These are phyloP conservation scores for Sebastes iracundus DNA, from an alignment of 2,797 vertebrate species.

Conservation along the genomic window DNA sequence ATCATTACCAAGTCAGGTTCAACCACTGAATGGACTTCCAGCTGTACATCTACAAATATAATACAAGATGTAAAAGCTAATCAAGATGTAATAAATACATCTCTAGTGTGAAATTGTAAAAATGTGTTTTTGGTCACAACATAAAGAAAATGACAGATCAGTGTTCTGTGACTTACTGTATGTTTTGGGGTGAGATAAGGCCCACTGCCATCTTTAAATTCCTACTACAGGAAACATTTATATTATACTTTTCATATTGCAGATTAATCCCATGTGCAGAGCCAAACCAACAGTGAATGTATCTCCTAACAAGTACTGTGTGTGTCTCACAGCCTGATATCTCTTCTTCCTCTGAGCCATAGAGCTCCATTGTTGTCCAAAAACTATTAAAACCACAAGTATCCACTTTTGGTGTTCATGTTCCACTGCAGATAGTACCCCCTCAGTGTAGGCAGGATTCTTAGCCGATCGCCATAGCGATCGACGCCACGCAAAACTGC, in stretches of 20 bases:
- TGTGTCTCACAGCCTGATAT: too few species aligned
- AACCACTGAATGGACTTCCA: background rate
- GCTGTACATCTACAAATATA: background rate
- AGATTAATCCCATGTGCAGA: too few species aligned
- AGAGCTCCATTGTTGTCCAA: background rate
- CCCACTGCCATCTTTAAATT: background rate
- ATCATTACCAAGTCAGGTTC: conserved; percentile 12
- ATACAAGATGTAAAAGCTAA: background rate
- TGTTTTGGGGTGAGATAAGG: background rate
- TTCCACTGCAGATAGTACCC: too few species aligned
- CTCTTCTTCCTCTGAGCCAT: background rate
- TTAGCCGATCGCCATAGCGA: background rate
- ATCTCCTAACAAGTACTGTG: background rate
- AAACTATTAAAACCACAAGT: too few species aligned
- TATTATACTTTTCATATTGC: too few species aligned
- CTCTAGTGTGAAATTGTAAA: background rate
- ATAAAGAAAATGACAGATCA: background rate
- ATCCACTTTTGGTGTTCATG: too few species aligned
- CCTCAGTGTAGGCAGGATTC: background rate
- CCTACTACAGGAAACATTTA: background rate
- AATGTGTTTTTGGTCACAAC: background rate
- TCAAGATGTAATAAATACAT: background rate
- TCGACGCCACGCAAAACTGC: too few species aligned
- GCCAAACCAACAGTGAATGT: background rate
- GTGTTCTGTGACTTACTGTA: background rate